Percentiles rank a stretch among this genome's conserved stretches.
Evolutionary conservation across 2,888 invertebrate species (phyloP).

Genomic region (Pseudeuparius sepicola): DNA sequence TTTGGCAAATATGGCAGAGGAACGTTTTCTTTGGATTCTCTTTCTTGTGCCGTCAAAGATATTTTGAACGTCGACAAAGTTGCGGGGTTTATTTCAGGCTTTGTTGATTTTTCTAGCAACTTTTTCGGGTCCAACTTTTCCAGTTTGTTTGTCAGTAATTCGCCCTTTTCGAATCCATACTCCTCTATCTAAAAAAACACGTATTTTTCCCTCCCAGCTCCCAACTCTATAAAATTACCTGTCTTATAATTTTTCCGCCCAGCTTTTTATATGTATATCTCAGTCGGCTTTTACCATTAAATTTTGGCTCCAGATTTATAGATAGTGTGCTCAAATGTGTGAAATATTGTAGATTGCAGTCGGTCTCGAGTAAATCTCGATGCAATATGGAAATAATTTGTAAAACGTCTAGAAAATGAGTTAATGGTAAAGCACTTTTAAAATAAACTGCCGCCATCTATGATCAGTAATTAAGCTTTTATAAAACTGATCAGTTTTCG

Average conservation of each 20-base stretch:
- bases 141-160: conserved; percentile 32
- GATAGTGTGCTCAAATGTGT: conserved; percentile 39
- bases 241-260: conserved; percentile 43
- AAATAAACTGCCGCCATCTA: conserved; percentile 3
- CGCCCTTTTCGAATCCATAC: conserved; percentile 32
- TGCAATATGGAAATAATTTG: conserved; percentile 38
- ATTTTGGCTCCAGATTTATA: conserved; percentile 36
- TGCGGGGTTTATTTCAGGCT: conserved; percentile 35
- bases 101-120: conserved; percentile 18
- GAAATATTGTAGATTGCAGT: conserved; percentile 40
- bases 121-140: conserved; percentile 33
- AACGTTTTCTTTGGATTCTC: conserved; percentile 42
- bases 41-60: conserved; percentile 51
- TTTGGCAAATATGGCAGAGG: conserved; percentile 49
- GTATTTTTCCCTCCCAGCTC: not conserved
- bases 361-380: conserved; percentile 40
- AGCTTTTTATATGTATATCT: conserved; percentile 41
- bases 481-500: not conserved
- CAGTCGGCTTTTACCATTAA: conserved; percentile 30
- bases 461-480: conserved; percentile 5
- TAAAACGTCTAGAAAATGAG: conserved; percentile 24
- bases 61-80: conserved; percentile 55
- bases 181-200: conserved; percentile 29
- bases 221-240: conserved; percentile 28
- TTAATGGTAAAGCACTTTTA: not conserved